Evolutionary conservation across 2,888 invertebrate genomes (phyloP), one percentile per base, ranked within the genome.

Genomic region (Drosophila acutilabella): DNA sequence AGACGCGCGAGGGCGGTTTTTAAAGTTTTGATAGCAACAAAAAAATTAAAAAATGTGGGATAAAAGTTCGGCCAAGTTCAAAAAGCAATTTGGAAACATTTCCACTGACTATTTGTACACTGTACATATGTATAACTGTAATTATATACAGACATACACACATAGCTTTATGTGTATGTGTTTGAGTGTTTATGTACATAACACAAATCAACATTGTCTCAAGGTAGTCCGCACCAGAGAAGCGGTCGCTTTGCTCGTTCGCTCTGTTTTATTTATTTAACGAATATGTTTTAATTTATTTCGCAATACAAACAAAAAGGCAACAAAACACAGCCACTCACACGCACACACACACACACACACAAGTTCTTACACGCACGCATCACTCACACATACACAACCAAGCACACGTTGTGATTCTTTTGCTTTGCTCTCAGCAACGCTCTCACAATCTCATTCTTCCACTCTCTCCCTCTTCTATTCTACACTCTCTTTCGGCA

Each of bases 271-370:
- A 87, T 87, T 84, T 87, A 87, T 85, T 85, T 82, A 71, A 68
- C 80, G 64, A 88, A 80, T 85, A 71, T 88, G 83, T 80, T 88
- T 88, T 77, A 71, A 80, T 88, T 80, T 80, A 88, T 86, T 85
- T 88, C 72, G 69, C 77, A 71, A 80, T 61, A 77, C 71, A 80
- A 71, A 76, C 58, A 71, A 44, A 61, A 42, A 56, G 30, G 30
- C 48, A 60, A n/a, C 23, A 45, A 26, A 36, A 36, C 50, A 16
- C 51, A 45, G 36, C 45, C 48, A 62, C 16, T 47, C 64, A 60
- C 48, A 64, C 30, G 48, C 41, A 47, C 16, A 64, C 30, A 51
- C 41, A 47, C 16, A 36, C 44, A 38, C 40, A 26, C 33, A 48
- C 48, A 48, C 26, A 26, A 30, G 30, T 30, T 30, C 30, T 30